phyloP scores from a whole-genome alignment of 2,888 invertebrate genomes.

The Gasteruption jaculator region DNA sequence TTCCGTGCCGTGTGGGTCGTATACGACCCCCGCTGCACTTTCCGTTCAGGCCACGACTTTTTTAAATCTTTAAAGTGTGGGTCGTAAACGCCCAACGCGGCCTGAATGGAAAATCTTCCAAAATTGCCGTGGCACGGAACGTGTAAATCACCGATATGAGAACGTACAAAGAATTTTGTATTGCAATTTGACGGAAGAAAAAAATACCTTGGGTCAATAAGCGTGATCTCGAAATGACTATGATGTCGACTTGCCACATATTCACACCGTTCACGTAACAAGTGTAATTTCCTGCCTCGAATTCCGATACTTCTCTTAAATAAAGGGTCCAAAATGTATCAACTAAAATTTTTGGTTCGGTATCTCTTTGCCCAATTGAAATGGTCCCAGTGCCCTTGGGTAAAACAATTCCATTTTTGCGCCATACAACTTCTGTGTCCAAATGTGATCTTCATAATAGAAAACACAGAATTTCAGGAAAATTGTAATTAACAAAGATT shows the following conservation, averaged over 20 bases:
- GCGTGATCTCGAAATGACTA: conserved; percentile 54
- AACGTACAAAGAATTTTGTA: background rate
- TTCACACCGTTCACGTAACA: conserved; percentile 62
- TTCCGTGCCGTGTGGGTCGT: no score
- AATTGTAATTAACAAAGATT: background rate
- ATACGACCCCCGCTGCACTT: no score
- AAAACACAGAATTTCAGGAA: background rate
- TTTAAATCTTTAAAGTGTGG: no score
- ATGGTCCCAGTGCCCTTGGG: conserved; percentile 49
- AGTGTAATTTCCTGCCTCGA: conserved; percentile 67
- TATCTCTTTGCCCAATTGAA: conserved; percentile 44
- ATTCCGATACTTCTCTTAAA: conserved; percentile 57
- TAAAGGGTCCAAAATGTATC: conserved; percentile 59
- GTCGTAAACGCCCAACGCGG: no score
- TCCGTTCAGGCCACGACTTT: no score
- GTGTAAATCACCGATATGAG: background rate
- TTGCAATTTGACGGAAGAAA: background rate
- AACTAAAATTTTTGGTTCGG: conserved; percentile 54
- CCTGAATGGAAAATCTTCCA: no score
- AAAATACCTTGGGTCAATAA: conserved; percentile 54
- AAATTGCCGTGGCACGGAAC: no score
- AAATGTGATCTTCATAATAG: conserved; percentile 44
- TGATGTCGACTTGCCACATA: conserved; percentile 55
- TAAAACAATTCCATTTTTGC: conserved; percentile 53
- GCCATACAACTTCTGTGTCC: conserved; percentile 57